phyloP scores from a whole-genome alignment of 2,797 vertebrate species.

The Ateles fusciceps region DNA sequence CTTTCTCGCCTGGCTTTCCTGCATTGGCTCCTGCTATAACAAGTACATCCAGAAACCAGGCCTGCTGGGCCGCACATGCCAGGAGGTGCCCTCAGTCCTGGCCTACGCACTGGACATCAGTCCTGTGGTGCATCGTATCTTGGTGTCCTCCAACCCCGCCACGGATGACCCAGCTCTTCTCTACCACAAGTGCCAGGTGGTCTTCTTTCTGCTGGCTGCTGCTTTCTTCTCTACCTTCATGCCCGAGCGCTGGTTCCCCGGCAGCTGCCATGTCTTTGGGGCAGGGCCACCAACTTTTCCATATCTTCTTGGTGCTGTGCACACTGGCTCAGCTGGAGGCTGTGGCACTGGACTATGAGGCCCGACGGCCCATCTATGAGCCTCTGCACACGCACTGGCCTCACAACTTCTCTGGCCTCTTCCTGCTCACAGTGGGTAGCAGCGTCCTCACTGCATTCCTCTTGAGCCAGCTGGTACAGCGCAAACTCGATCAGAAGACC shows the following conservation, averaged over 20 bases:
- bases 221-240: conserved; percentile 95
- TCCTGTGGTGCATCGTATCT: conserved; percentile 93
- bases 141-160: conserved; percentile 73
- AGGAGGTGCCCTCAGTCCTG: conserved; percentile 93
- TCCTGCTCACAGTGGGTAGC: conserved; percentile 91
- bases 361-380: conserved; percentile 90
- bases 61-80: conserved; percentile 89
- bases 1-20: conserved; percentile 94
- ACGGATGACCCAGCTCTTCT: conserved; percentile 85
- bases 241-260: conserved; percentile 94
- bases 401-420: conserved; percentile 90
- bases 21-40: conserved; percentile 94
- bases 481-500: conserved; percentile 86
- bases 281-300: conserved; percentile 97
- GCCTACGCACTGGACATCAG: conserved; percentile 96
- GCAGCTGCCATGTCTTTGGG: conserved; percentile 94
- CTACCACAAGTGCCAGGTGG: conserved; percentile 93
- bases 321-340: conserved; percentile 95
- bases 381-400: conserved; percentile 89
- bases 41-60: conserved; percentile 88
- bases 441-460: conserved; percentile 90
- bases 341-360: conserved; percentile 91
- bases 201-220: conserved; percentile 93
- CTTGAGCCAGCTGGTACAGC: conserved; percentile 88
- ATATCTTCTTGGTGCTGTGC: conserved; percentile 93